Conservation (phyloP, 2,888 invertebrate genomes). For the Argynnis bischoffii region DNA sequence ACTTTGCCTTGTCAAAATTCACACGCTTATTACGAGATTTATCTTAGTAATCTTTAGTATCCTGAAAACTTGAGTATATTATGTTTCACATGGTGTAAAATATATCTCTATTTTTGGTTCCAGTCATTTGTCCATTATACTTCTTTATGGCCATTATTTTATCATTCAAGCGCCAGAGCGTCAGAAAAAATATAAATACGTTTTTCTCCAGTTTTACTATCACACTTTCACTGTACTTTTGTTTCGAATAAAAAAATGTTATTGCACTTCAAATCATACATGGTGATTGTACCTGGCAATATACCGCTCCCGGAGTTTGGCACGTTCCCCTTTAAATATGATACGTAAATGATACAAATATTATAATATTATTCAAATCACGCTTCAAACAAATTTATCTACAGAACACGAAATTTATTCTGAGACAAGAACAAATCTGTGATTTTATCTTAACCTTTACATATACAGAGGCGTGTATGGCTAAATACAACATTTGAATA, state of each 20-base stretch:
- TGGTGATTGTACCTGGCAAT: not conserved
- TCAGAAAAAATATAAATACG: not conserved
- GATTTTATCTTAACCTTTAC: constrained; percentile 38
- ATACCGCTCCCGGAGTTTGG: constrained; percentile 19
- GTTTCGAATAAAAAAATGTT: constrained; percentile 2
- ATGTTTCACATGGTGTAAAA: no score
- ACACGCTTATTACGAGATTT: no score
- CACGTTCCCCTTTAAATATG: constrained; percentile 23
- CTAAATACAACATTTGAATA: constrained; percentile 1
- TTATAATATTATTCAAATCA: constrained; percentile 37
- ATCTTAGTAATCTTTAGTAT: no score
- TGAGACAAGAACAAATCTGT: constrained; percentile 40
- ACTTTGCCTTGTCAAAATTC: no score
- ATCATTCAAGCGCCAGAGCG: no score
- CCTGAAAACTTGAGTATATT: no score
- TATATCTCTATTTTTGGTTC: no score
- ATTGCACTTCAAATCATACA: constrained; percentile 4
- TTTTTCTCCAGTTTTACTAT: not conserved
- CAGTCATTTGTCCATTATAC: not conserved
- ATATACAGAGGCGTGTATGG: constrained; percentile 13
- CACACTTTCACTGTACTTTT: not conserved
- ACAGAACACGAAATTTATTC: constrained; percentile 36
- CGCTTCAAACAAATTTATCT: constrained; percentile 38
- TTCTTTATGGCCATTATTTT: not conserved
- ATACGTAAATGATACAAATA: constrained; percentile 33